phyloP scores from a whole-genome alignment of 2,888 invertebrate species.

The Hyppa rectilinea region DNA sequence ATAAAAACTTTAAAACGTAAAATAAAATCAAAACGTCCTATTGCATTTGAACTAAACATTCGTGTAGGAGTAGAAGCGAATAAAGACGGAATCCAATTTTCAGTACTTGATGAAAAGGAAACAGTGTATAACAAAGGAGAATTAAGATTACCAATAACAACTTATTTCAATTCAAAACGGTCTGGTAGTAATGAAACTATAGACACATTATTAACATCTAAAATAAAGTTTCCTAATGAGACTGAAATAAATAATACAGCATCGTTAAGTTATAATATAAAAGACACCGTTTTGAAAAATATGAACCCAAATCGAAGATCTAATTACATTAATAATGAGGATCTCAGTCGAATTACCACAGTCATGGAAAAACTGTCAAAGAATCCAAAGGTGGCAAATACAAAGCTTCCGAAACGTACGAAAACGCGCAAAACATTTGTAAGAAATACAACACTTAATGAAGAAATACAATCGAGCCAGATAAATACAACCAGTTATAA shows the following conservation, averaged over 20 bases:
- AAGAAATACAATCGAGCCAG: background rate
- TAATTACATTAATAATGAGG: slow-evolving; percentile 3
- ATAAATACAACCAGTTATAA: slow-evolving; percentile 7
- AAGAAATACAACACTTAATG: background rate
- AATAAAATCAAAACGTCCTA: slow-evolving; percentile 20
- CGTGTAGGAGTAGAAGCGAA: slow-evolving; percentile 48
- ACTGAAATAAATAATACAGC: background rate
- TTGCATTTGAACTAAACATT: slow-evolving; percentile 47
- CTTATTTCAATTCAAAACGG: background rate
- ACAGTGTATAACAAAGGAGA: slow-evolving; percentile 15
- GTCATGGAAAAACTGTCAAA: slow-evolving; percentile 12
- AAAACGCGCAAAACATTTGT: background rate
- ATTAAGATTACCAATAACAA: background rate
- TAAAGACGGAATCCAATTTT: slow-evolving; percentile 49
- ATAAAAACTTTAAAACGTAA: background rate
- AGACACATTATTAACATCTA: background rate
- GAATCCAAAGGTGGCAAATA: background rate
- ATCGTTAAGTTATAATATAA: background rate
- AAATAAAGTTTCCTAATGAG: background rate
- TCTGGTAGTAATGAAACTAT: background rate
- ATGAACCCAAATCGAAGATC: slow-evolving; percentile 28
- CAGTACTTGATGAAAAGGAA: slow-evolving; percentile 35
- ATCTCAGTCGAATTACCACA: background rate
- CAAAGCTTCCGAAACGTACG: background rate
- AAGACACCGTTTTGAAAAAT: background rate